Percentiles rank a stretch among this genome's conserved stretches.
Evolutionary conservation across 2,888 invertebrate genomes (phyloP).

Genomic region (Rosalia funebris): DNA sequence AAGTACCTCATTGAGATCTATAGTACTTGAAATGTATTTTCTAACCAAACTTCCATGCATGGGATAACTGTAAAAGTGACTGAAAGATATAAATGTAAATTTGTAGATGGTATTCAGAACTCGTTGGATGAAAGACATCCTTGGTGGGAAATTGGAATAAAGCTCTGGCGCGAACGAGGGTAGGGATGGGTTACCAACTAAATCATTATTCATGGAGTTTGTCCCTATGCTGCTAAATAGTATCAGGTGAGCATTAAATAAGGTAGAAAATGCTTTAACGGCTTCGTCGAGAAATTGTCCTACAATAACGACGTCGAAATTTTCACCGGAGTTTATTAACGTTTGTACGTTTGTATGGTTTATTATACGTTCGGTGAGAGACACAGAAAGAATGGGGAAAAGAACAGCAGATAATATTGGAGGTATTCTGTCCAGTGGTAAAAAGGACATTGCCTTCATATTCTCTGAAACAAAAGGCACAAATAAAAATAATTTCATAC

Average conservation of each 20-base stretch:
- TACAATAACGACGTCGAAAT: conserved; percentile 61
- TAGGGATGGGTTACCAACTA: conserved; percentile 18
- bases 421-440: background rate
- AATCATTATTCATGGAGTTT: conserved; percentile 58
- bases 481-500: too few species aligned
- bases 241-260: conserved; percentile 59
- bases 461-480: background rate
- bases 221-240: conserved; percentile 63
- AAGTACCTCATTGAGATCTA: conserved; percentile 35
- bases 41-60: conserved; percentile 44
- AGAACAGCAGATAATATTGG: background rate
- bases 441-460: background rate
- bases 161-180: conserved; percentile 33
- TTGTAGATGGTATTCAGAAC: background rate
- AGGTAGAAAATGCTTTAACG: conserved; percentile 57
- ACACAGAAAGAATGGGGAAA: background rate
- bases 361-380: background rate
- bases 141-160: background rate
- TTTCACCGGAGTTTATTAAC: conserved; percentile 33
- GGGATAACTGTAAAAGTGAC: conserved; percentile 28
- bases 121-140: background rate
- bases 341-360: conserved; percentile 52
- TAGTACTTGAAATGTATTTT: conserved; percentile 44
- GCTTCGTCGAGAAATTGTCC: conserved; percentile 68
- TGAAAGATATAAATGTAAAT: background rate